phyloP scores from a whole-genome alignment of 2,113 vertebrate species.

The Puffinus mauretanicus region DNA sequence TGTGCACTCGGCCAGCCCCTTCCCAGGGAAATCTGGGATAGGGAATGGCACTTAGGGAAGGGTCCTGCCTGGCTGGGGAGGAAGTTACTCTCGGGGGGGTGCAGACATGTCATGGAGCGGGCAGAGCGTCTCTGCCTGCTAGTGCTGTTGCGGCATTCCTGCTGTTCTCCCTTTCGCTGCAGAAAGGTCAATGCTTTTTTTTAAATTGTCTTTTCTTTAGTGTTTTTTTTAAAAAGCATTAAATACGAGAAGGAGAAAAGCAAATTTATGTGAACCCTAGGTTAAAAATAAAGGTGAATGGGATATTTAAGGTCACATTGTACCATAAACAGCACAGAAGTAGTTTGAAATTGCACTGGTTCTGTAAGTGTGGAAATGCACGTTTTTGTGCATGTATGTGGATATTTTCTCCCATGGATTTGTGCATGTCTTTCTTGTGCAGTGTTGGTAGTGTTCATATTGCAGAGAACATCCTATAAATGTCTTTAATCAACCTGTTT shows the following conservation, averaged over 20 bases:
- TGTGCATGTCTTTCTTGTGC: background rate
- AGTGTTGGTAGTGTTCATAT: background rate
- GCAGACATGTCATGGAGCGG: accelerated
- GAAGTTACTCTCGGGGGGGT: accelerated
- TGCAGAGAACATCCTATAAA: background rate
- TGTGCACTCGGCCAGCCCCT: accelerated
- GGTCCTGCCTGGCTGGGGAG: background rate
- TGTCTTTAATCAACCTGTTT: background rate
- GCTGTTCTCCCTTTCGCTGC: background rate
- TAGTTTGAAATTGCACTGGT: background rate
- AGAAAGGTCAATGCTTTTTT: background rate
- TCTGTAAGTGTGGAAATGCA: background rate
- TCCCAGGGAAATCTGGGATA: background rate
- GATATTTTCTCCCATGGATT: background rate
- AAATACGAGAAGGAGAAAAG: background rate
- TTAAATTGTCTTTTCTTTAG: background rate
- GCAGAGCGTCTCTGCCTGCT: background rate
- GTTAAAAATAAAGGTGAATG: background rate
- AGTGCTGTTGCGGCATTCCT: background rate
- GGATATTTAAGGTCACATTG: background rate
- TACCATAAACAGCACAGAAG: background rate
- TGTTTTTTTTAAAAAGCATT: accelerated
- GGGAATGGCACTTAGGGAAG: background rate
- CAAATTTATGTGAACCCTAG: background rate
- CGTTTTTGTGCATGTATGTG: background rate